Evolutionary conservation across 1,140 invertebrate genomes (phyloP).

Genomic region (Harpegnathos saltator): DNA sequence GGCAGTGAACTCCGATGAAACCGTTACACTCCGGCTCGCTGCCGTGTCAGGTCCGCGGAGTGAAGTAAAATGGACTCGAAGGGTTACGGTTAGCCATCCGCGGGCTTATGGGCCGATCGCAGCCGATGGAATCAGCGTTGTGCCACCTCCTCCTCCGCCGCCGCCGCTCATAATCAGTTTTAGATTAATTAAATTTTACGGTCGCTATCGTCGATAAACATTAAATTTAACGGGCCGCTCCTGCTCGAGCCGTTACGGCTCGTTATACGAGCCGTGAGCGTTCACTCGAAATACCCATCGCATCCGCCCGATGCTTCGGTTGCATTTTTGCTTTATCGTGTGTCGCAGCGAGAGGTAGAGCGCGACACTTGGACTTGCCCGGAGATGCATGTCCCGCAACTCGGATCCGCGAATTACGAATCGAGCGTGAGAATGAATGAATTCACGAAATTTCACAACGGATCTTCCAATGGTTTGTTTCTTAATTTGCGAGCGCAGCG

Average conservation of each 20-base stretch:
- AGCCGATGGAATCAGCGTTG: slow-evolving; percentile 85
- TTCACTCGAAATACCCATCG: slow-evolving; percentile 55
- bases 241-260: slow-evolving; percentile 69
- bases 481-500: too few relatives aligned
- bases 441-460: too few relatives aligned
- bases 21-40: slow-evolving; percentile 71
- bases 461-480: too few relatives aligned
- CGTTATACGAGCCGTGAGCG: slow-evolving; percentile 63
- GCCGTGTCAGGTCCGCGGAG: slow-evolving; percentile 84
- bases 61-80: slow-evolving; percentile 84
- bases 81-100: slow-evolving; percentile 84
- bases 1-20: slow-evolving; percentile 73
- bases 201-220: slow-evolving; percentile 82
- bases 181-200: slow-evolving; percentile 86
- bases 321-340: slow-evolving; percentile 46
- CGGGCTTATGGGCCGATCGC: slow-evolving; percentile 83
- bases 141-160: slow-evolving; percentile 77
- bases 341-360: slow-evolving; percentile 15
- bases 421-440: too few relatives aligned
- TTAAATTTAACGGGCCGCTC: slow-evolving; percentile 84
- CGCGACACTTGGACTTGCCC: neutral
- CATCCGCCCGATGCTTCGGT: slow-evolving; percentile 2
- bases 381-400: neutral
- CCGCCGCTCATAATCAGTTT: slow-evolving; percentile 84
- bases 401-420: neutral